Conservation (phyloP, 2,888 invertebrate genomes). For the Petrophora chlorosata region DNA sequence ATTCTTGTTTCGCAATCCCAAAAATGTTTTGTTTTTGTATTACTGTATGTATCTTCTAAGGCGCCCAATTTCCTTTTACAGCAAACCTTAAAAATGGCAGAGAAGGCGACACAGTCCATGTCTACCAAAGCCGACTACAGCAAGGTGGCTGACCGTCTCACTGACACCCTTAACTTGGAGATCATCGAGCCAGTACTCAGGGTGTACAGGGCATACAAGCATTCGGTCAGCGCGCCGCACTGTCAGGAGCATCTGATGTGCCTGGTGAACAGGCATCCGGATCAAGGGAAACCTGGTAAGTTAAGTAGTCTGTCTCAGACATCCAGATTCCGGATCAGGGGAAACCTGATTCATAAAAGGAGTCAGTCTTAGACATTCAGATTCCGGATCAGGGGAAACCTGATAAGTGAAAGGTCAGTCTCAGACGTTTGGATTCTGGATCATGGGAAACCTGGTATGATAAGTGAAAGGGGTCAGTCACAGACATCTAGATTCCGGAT, state of each 20-base stretch:
- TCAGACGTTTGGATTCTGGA: slow-evolving; percentile 85
- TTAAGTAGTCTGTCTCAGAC: not conserved
- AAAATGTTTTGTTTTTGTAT: no score
- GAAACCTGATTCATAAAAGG: no score
- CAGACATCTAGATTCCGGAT: not conserved
- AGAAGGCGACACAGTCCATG: slow-evolving; percentile 86
- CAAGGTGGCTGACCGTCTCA: slow-evolving; percentile 89
- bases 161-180: slow-evolving; percentile 92
- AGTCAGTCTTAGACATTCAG: no score
- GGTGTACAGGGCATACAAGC: slow-evolving; percentile 91
- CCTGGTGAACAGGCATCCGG: slow-evolving; percentile 87
- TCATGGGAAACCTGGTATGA: slow-evolving; percentile 71
- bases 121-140: slow-evolving; percentile 86
- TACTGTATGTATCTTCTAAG: no score
- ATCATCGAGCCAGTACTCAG: slow-evolving; percentile 92
- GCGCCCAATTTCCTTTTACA: slow-evolving; percentile 45
- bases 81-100: slow-evolving; percentile 88
- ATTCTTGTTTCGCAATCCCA: no score
- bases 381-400: no score
- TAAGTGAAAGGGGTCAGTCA: not conserved
- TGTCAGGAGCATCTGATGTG: slow-evolving; percentile 93
- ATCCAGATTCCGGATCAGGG: not conserved
- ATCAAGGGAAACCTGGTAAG: slow-evolving; percentile 75
- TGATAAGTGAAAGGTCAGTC: no score
- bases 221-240: slow-evolving; percentile 86